Conservation (phyloP, 2,113 vertebrate genomes). For the Salvator merianae region DNA sequence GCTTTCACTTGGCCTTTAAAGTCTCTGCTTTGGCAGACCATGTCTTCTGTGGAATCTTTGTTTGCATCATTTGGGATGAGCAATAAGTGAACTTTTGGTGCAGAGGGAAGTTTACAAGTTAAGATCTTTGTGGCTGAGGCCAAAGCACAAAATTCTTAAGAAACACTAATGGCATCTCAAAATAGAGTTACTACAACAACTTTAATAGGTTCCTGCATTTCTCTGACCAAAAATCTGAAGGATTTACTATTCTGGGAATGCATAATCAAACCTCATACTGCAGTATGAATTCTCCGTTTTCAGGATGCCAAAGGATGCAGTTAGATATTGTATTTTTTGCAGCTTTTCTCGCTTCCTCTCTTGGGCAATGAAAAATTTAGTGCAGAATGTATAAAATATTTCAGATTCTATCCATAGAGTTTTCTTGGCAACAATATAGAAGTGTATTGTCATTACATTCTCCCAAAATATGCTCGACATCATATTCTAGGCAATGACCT, state of each 20-base stretch:
- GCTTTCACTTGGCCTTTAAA: neutral
- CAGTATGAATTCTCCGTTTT: constrained; percentile 42
- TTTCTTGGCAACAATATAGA: no score
- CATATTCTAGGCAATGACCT: no score
- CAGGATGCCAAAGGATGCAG: constrained; percentile 41
- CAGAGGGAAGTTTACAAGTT: constrained; percentile 37
- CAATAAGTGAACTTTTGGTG: constrained; percentile 41
- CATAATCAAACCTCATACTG: constrained; percentile 50
- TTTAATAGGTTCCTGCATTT: constrained; percentile 37
- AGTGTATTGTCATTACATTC: no score
- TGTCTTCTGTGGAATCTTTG: constrained; percentile 30
- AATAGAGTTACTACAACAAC: constrained; percentile 7
- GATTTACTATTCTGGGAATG: constrained; percentile 15
- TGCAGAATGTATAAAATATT: neutral
- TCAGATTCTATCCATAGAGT: no score
- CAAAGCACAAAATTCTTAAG: constrained; percentile 20
- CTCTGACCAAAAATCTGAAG: constrained; percentile 37
- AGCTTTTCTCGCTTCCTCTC: neutral
- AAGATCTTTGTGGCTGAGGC: constrained; percentile 38
- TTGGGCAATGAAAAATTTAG: neutral
- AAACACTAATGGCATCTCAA: constrained; percentile 42
- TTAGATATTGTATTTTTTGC: constrained; percentile 32
- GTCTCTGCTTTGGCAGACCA: constrained; percentile 32
- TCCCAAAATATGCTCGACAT: no score
- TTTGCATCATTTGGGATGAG: constrained; percentile 51